Base-by-base conservation (phyloP, 1,140 invertebrate species). In the Fopius arisanus region DNA sequence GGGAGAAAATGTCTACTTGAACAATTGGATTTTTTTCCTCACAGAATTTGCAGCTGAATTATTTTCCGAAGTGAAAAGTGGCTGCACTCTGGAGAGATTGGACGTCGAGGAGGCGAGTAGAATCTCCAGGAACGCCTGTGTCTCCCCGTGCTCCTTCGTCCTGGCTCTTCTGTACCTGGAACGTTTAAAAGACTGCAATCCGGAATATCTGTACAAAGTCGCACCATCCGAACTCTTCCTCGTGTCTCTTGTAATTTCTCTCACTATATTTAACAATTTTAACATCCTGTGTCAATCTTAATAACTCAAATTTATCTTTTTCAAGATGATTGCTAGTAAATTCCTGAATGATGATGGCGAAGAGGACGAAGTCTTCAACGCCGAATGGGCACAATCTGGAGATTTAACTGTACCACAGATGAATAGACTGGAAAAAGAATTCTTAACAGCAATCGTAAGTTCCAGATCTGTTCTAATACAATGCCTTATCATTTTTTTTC, bases 291-390 rank as follows among this genome's bases (percentile, higher is more conserved):
- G 26, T 65, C 41, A 10, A 37, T 12, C n/a, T n/a, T n/a, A n/a
- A n/a, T n/a, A n/a, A n/a, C n/a, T n/a, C n/a, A n/a, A n/a, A n/a
- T n/a, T n/a, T n/a, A n/a, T 63, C 21, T 23, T 73, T 63, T 54
- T 63, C 29, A 40, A 98, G 97, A 94, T 98, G 93, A 93, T 98
- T 79, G 96, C 96, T 28, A 96, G 95, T 79, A 98, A 98, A 90
- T 98, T 96, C 87, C 89, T 98, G 78, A 93, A 96, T 84, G 97
- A 97, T 83, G 94, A 96, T 85, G 96, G 96, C 66, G 94, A 96
- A 87, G 93, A 95, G 77, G 94, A 96, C 82, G 94, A 96, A 85
- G 94, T 97, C 67, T 94, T 94, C 81, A 93, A 96, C 81, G 90
- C 91, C 70, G 95, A 97, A 89, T 98, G 96, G 96, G 96, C 96